Conservation (phyloP, 2,113 vertebrate genomes). For the Nematolebias whitei region DNA sequence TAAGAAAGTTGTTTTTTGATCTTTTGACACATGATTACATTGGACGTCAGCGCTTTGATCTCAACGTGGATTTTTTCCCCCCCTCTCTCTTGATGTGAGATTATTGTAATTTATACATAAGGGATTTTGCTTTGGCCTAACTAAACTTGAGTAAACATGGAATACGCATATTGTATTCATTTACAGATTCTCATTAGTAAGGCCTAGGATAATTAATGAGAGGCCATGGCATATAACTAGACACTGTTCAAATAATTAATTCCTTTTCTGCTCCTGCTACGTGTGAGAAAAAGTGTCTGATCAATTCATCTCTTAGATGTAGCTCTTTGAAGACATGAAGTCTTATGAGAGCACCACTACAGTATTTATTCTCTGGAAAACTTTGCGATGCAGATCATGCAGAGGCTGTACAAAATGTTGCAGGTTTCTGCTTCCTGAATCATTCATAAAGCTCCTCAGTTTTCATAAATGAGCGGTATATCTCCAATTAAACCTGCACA, state of each 20-base stretch:
- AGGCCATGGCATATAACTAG: constrained; percentile 54
- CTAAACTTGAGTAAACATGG: constrained; percentile 78
- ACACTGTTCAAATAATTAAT: constrained; percentile 69
- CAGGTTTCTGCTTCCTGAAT: constrained; percentile 37
- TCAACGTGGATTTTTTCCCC: constrained; percentile 61
- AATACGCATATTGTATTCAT: constrained; percentile 76
- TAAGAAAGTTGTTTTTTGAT: constrained; percentile 72
- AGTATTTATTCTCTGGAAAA: constrained; percentile 56
- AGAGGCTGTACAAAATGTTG: constrained; percentile 53
- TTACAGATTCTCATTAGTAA: constrained; percentile 79
- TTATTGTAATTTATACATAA: constrained; percentile 84
- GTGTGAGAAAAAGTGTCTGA: constrained; percentile 75
- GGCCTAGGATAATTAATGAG: constrained; percentile 76
- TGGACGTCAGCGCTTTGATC: constrained; percentile 76
- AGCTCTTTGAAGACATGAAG: constrained; percentile 69
- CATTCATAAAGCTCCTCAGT: constrained; percentile 35
- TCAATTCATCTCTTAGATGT: constrained; percentile 75
- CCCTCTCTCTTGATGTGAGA: constrained; percentile 72
- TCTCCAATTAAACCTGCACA: constrained; percentile 27
- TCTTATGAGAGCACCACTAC: constrained; percentile 57
- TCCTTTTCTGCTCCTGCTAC: constrained; percentile 60
- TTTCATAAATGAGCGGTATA: constrained; percentile 33
- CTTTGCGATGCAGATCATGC: constrained; percentile 52
- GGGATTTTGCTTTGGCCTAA: constrained; percentile 76
- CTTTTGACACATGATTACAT: constrained; percentile 79